phyloP scores from a whole-genome alignment of 2,797 vertebrate genomes.

The Leucoraja ocellata region DNA sequence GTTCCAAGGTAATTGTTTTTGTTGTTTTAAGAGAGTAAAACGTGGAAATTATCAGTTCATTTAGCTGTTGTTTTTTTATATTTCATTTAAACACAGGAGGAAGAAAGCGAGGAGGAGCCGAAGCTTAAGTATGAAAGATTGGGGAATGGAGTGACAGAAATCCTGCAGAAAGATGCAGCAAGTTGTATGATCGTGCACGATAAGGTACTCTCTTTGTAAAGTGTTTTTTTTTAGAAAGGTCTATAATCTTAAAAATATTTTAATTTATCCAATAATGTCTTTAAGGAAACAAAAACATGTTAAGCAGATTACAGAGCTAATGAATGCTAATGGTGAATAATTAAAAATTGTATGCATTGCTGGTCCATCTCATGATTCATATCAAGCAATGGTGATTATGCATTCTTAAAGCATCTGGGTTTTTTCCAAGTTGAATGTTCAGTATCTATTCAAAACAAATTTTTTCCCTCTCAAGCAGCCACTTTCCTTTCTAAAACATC shows the following conservation, averaged over 20 bases:
- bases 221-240: not conserved
- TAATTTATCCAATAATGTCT: not conserved
- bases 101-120: slow-evolving; percentile 95
- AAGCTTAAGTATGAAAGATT: slow-evolving; percentile 95
- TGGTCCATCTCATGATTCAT: not conserved
- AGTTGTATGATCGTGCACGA: slow-evolving; percentile 97
- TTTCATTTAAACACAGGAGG: slow-evolving; percentile 64
- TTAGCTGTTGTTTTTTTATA: slow-evolving; percentile 37
- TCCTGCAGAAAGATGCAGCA: slow-evolving; percentile 90
- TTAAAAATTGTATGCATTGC: not conserved
- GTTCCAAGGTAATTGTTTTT: slow-evolving; percentile 35
- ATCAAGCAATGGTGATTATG: not conserved
- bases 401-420: slow-evolving; percentile 12
- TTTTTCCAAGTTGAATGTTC: not conserved
- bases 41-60: slow-evolving; percentile 22
- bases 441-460: slow-evolving; percentile 45
- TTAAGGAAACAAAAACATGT: not conserved
- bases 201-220: slow-evolving; percentile 67
- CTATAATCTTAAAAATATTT: not conserved
- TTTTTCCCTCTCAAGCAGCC: slow-evolving; percentile 47
- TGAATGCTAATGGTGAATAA: not conserved
- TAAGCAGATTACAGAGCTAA: not conserved
- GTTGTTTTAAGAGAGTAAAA: slow-evolving; percentile 33
- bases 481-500: slow-evolving; percentile 53
- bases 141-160: slow-evolving; percentile 89